Evolutionary conservation across 2,113 vertebrate species (phyloP).

Genomic region (Pterophyllum scalare): DNA sequence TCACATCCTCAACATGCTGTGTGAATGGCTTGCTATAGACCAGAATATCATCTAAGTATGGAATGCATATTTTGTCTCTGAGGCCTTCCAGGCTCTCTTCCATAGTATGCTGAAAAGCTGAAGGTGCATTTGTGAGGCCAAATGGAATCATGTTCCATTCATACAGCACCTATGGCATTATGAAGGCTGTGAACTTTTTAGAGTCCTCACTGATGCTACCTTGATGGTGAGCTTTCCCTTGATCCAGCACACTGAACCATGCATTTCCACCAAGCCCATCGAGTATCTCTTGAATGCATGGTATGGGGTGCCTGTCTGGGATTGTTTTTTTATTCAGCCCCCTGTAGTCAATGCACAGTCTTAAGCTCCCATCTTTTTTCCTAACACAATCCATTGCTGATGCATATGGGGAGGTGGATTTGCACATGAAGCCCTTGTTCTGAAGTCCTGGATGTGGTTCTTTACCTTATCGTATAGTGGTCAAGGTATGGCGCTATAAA

Average conservation of each 20-base stretch:
- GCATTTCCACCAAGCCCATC: constrained; percentile 8
- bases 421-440: too few relatives aligned
- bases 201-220: background rate
- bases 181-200: constrained; percentile 5
- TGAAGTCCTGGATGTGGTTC: too few relatives aligned
- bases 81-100: background rate
- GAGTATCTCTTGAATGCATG: constrained; percentile 14
- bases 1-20: background rate
- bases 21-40: background rate
- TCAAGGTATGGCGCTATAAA: too few relatives aligned
- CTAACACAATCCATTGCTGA: too few relatives aligned
- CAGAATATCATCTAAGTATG: constrained; percentile 10
- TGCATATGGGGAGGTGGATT: too few relatives aligned
- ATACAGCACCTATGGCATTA: constrained; percentile 6
- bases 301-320: constrained; percentile 5
- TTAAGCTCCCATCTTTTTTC: background rate
- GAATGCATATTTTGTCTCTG: too few relatives aligned
- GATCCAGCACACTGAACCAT: constrained; percentile 1
- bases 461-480: too few relatives aligned
- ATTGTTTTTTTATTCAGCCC: constrained; percentile 9
- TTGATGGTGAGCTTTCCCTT: too few relatives aligned
- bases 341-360: background rate
- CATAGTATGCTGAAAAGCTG: constrained; percentile 13
- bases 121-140: constrained; percentile 16
- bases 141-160: constrained; percentile 23